Base-by-base conservation (phyloP, 2,888 invertebrate species). In the Leptodirus hochenwartii region DNA sequence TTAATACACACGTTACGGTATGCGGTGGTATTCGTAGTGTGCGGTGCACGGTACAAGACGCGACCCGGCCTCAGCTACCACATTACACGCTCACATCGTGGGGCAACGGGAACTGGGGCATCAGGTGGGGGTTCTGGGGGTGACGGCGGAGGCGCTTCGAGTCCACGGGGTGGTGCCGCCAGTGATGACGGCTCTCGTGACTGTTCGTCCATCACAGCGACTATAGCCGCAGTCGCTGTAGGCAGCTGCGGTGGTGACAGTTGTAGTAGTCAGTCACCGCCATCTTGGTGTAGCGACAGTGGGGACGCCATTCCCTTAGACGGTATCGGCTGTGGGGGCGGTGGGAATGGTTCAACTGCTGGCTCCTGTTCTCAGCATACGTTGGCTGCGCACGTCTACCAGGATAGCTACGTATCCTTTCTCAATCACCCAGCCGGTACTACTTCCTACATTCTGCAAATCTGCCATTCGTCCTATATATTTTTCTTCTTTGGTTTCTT, bases 11-110 rank as follows among this genome's bases (percentile, higher is more conserved):
- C n/a, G n/a, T n/a, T n/a, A n/a, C n/a, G n/a, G n/a, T n/a, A n/a
- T n/a, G n/a, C n/a, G n/a, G n/a, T n/a, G n/a, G n/a, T n/a, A n/a
- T n/a, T n/a, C 69, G 58, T 73, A 85, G 85, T 84, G 55, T 93
- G 91, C 69, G 82, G 85, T 56, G 87, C 87, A 49, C 77, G 88
- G 52, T 91, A 93, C 76, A 91, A 93, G 70, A 90, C 90, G 41
- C 73, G 90, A 44, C 88, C 91, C 43, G 91, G 91, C 43, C 71
- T 93, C 53, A 87, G 84, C 47, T 91, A 91, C 68, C 91, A 93
- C 71, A 84, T 81, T 69, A 77, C 79, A 51, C 88, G 88, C 65
- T 81, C 82, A 50, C 85, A 87, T 69, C 67, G 68, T 57, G 66
- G n/a, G n/a, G n/a, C n/a, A n/a, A n/a, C n/a, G n/a, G n/a, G n/a